Evolutionary conservation across 1,140 invertebrate species (phyloP), one percentile per base, ranked within the genome.

Genomic region (Drosophila kepulauana): DNA sequence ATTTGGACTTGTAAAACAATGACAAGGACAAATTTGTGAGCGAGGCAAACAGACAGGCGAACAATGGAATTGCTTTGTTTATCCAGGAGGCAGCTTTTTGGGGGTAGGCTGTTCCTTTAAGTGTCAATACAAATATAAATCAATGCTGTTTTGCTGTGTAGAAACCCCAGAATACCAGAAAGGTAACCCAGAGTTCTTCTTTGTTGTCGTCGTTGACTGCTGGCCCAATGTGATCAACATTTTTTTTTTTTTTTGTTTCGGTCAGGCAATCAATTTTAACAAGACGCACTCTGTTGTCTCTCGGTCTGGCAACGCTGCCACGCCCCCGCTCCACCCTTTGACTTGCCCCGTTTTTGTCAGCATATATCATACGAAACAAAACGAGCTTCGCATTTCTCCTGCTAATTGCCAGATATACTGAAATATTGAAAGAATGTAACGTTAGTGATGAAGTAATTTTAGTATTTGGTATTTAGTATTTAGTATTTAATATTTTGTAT

Each of bases 41-140:
- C 68, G 68, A 51, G 81, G 67, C 81, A 73, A 82, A 82, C 75
- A 71, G 57, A 57, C 58, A 70, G 38, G 15, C 2, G 35, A 68
- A 51, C 63, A 67, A 46, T 58, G 54, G 43, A 64, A 64, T 52
- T 41, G 61, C 61, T 63, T 52, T 63, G 43, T 43, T 33, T 61
- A 33, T 62, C 30, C 33, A 33, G 33, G 5, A 33, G 33, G 5
- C 33, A 33, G 33, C 33, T 7, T 7, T 38, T 38, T 3, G 35
- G 41, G 38, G 15, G 8, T 28, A 61, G 65, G 25, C 41, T 57
- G 43, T 48, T 76, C 33, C 38, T 68, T 71, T 38, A 80, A 80
- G 81, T 84, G 81, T 84, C 81, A 84, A 84, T 84, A 80, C 81
- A 84, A 84, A 84, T 84, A 85, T 85, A 84, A 84, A 84, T 84